These are phyloP conservation scores for Cetoscarus ocellatus DNA, from an alignment of 2,797 vertebrate species.

Conservation along the genomic window DNA sequence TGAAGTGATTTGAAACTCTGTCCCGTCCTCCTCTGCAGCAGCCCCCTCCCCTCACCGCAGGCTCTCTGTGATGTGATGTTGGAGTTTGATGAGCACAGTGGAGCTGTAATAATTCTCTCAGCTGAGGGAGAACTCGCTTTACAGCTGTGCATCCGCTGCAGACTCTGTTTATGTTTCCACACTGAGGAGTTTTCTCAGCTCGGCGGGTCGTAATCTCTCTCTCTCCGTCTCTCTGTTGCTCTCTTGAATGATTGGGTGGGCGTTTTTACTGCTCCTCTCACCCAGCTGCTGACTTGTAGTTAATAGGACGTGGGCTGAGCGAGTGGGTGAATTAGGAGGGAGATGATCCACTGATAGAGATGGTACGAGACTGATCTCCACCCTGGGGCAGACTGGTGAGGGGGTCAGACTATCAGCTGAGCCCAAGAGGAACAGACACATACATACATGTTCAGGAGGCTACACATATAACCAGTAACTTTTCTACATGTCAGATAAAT, in stretches of 20 bases:
- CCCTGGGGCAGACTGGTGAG: conserved; percentile 8
- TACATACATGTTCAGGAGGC: background rate
- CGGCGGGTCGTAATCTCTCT: background rate
- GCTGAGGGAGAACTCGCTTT: background rate
- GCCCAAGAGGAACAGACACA: background rate
- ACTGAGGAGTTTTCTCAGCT: background rate
- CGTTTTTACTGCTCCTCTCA: background rate
- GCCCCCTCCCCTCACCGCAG: conserved; percentile 21
- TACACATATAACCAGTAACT: background rate
- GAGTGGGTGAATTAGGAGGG: conserved; percentile 21
- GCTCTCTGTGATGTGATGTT: conserved; percentile 21
- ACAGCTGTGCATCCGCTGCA: background rate
- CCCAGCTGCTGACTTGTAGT: conserved; percentile 31
- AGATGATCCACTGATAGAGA: conserved; percentile 59
- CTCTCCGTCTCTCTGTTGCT: background rate
- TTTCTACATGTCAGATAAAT: background rate
- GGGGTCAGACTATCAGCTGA: background rate
- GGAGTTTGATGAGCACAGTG: conserved; percentile 3
- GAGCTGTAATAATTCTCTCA: conserved; percentile 1
- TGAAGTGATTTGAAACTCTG: background rate
- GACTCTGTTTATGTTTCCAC: background rate
- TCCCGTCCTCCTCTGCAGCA: conserved; percentile 1
- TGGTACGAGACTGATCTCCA: conserved; percentile 50
- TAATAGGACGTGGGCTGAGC: conserved; percentile 44
- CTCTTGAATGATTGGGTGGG: background rate